A percentile compares a stretch with the other conserved stretches of the same genome.
Evolutionary conservation across 2,113 vertebrate genomes (phyloP).

Genomic region (Chaenocephalus aceratus): DNA sequence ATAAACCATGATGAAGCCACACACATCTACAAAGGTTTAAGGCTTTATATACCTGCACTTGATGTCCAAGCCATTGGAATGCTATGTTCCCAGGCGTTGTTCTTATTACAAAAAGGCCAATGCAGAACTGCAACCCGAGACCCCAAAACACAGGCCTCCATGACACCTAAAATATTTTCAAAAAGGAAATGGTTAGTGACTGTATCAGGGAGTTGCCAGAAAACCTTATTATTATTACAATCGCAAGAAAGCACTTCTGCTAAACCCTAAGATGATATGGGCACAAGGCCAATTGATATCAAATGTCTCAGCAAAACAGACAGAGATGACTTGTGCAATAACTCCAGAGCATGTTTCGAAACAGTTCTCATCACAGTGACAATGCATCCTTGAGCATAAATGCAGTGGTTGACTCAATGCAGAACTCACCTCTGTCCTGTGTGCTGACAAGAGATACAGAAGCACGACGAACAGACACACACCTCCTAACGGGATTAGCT

Average conservation of each 20-base stretch:
- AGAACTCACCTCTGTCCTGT: constrained; percentile 85
- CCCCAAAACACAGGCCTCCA: constrained; percentile 93
- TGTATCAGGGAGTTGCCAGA: constrained; percentile 11
- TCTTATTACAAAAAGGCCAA: constrained; percentile 93
- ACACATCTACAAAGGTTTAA: not conserved
- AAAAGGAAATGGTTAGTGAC: not conserved
- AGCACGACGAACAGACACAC: constrained; percentile 86
- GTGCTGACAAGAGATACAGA: constrained; percentile 89
- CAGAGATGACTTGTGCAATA: constrained; percentile 55
- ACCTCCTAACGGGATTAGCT: constrained; percentile 92
- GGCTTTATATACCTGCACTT: constrained; percentile 87
- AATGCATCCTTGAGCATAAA: not conserved
- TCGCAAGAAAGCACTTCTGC: constrained; percentile 43
- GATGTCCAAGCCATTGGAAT: constrained; percentile 92
- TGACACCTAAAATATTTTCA: constrained; percentile 80
- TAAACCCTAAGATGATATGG: constrained; percentile 36
- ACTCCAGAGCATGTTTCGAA: constrained; percentile 6
- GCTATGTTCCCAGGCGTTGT: constrained; percentile 87
- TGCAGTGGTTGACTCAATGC: not conserved
- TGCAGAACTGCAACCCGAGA: constrained; percentile 90
- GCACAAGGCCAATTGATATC: constrained; percentile 56
- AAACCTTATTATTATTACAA: not conserved
- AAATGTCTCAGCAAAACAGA: constrained; percentile 57
- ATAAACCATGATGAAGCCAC: not conserved
- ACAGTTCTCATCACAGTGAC: constrained; percentile 2